These are phyloP conservation scores for Macquaria australasica DNA, from an alignment of 2,113 vertebrate genomes.

Conservation along the genomic window DNA sequence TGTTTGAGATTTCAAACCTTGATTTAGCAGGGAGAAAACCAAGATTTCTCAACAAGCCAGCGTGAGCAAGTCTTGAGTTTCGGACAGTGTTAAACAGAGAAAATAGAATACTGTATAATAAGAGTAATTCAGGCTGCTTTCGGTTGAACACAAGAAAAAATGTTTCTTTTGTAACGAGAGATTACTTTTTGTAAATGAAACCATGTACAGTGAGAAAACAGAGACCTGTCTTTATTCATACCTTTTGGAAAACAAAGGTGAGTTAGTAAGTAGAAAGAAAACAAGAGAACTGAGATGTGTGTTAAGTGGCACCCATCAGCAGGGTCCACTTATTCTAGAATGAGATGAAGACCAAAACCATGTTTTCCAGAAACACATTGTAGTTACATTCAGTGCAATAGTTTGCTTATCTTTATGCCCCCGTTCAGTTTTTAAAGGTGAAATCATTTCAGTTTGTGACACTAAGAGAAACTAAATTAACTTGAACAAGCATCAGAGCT, in stretches of 20 bases:
- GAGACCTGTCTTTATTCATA: constrained; percentile 85
- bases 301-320: constrained; percentile 72
- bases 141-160: constrained; percentile 70
- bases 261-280: constrained; percentile 78
- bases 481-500: constrained; percentile 40
- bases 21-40: constrained; percentile 72
- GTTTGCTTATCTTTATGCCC: constrained; percentile 67
- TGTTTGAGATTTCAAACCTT: constrained; percentile 67
- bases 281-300: constrained; percentile 78
- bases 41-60: constrained; percentile 70
- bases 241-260: constrained; percentile 82
- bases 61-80: constrained; percentile 65
- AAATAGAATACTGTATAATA: constrained; percentile 75
- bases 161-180: constrained; percentile 84
- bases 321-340: constrained; percentile 52
- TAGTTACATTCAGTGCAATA: constrained; percentile 75
- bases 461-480: constrained; percentile 39
- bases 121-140: constrained; percentile 80
- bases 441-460: constrained; percentile 52
- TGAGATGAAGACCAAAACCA: constrained; percentile 71
- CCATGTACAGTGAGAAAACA: constrained; percentile 79
- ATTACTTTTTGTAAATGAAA: constrained; percentile 89
- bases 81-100: constrained; percentile 69
- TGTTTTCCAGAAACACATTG: constrained; percentile 66
- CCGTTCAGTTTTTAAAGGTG: constrained; percentile 44